Base-by-base conservation (phyloP, 1,140 invertebrate species). In the Lethocerus indicus region DNA sequence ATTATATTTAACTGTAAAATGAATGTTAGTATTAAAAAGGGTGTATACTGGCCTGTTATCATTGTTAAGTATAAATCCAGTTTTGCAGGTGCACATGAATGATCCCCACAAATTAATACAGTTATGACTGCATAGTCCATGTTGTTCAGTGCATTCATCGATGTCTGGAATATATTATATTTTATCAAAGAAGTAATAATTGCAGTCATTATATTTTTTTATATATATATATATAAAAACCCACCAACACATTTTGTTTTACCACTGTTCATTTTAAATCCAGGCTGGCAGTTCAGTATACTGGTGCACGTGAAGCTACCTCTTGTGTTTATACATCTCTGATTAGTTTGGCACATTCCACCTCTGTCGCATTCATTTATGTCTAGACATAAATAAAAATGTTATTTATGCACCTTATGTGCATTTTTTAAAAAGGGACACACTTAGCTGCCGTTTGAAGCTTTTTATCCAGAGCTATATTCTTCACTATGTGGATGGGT, bases 101-200 rank as follows among this genome's bases (percentile, higher is more conserved):
- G 78, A 72, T 0, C 88, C 87, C 82, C 81, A 87, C 0, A 76
- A 72, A 59, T 92, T 91, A 27, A 81, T 68, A 56, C 87, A 92
- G n/a, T 69, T 74, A 37, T 93, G 87, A 54, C 89, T 75, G 58
- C 90, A 95, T 0, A 83, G 60, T 1, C 73, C 74, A 1, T 71
- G 66, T 1, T 66, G 69, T 47, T 70, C 66, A 1, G 63, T 56
- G 55, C 83, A 86, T 64, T 86, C 83, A 56, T 86, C 77, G 20
- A 83, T 69, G 64, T 83, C 79, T 81, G 58, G 26, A 54, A 61
- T 54, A 49, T 3, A 53, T 14, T 16, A 20, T 18, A 14, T 45
- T 27, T 16, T 7, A 24, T 44, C n/a, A 7, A 2, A 12, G 21
- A 16, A 47, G 32, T 20, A 12, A 4, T 47, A 51, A 39, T 3